Conservation (phyloP, 2,113 vertebrate genomes). For the Mastomys natalensis region DNA sequence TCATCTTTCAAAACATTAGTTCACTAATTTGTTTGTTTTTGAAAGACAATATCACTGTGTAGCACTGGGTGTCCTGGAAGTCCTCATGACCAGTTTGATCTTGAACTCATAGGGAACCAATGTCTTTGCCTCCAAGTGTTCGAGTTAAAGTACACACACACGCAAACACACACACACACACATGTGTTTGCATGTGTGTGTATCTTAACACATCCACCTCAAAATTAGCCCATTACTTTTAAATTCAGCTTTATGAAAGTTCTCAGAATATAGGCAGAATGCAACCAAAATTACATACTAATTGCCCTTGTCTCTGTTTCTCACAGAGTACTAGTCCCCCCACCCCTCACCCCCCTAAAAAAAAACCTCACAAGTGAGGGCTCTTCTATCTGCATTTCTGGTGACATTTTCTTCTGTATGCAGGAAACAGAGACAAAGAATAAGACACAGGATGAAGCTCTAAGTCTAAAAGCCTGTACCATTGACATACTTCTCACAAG, state of each 20-base stretch:
- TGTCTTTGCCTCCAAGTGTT: neutral
- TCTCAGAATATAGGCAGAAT: neutral
- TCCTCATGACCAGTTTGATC: neutral
- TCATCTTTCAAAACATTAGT: neutral
- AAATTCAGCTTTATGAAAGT: too few species aligned
- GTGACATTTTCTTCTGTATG: neutral
- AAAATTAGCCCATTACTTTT: too few species aligned
- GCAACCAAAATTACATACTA: neutral
- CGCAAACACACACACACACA: too few species aligned
- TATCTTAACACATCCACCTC: too few species aligned
- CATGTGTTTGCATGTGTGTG: too few species aligned
- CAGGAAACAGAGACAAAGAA: neutral
- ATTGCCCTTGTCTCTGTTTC: neutral
- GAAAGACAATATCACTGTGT: neutral
- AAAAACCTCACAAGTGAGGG: neutral
- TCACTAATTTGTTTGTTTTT: neutral
- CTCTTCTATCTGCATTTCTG: neutral
- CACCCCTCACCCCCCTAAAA: too few species aligned
- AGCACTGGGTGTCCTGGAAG: neutral
- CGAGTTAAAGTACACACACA: neutral
- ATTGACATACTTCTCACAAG: neutral
- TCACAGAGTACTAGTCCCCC: neutral
- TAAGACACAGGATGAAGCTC: neutral
- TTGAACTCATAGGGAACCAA: neutral
- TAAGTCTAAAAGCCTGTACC: neutral